Evolutionary conservation across 2,797 vertebrate genomes (phyloP), one percentile per base, ranked within the genome.

Genomic region (Crenuchus spilurus): DNA sequence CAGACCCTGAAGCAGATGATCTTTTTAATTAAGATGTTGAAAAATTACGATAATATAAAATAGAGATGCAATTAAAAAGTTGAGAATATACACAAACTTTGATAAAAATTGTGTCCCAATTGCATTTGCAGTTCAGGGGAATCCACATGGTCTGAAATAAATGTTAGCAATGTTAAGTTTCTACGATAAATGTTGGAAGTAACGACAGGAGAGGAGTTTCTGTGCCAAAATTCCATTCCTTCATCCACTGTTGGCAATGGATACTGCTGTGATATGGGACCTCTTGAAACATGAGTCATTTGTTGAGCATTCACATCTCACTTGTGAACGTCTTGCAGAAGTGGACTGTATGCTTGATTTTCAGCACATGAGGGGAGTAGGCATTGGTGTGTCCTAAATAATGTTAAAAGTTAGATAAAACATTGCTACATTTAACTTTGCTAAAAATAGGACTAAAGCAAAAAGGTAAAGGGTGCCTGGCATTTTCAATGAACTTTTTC

Each of bases 1-100:
- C 35, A 35, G 4, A 37, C 46, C 14, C 22, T 10, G 30, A 11
- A 35, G 69, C 22, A 14, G 41, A 62, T 30, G 49, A 44, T 48
- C 0, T 35, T 44, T 51, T 72, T 49, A 60, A 77, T 67, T 66
- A 22, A 70, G 44, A 61, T 54, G n/a, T 49, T 48, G 26, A 30
- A 48, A 30, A 41, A 57, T 63, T 64, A 39, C 16, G 66, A 42
- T 58, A 14, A 51, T 65, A 18, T 26, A 22, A 57, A 42, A 52
- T 35, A 18, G 46, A 66, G 24, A 57, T 49, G 57, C 22, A 31
- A 31, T 69, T 35, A 18, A n/a, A 33, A 64, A 9, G 20, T 30
- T 31, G 20, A 3, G 22, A 58, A 58, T 49, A 60, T 48, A 41
- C 7, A 39, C 2, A 42, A 18, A 39, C 7, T 64, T 30, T 20